Base-by-base conservation (phyloP, 1,140 invertebrate species). In the Ceratoteleas bidentatus region DNA sequence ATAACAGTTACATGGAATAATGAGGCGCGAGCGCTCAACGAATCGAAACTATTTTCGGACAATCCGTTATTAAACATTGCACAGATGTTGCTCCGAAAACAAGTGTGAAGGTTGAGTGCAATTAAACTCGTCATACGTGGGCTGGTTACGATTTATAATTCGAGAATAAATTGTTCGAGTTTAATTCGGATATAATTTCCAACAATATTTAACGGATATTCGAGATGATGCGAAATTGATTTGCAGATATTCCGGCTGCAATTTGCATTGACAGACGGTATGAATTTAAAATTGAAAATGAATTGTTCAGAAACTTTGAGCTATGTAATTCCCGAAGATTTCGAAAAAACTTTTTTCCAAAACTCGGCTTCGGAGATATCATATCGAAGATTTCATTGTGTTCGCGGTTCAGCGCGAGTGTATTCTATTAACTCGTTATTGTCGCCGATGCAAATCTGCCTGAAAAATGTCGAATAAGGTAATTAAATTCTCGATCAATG, bases 1-100 rank as follows among this genome's bases (percentile, higher is more conserved):
- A 90, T 90, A 90, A 89, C 87, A 85, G 86, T 90, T 89, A 90
- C 89, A 89, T 88, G 87, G 88, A 89, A 90, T 89, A 88, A 90
- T 87, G 86, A 85, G 84, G 33, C 85, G 82, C 81, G 82, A 85
- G 81, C 85, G 83, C 83, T 79, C 78, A 75, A 74, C 68, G 58
- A 82, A 81, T 85, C 68, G 84, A 84, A 87, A 87, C 85, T 86
- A 84, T 84, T 87, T 87, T 87, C 74, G 84, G 86, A 87, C 83
- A 76, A 84, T 72, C 80, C 81, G 84, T 87, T 88, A 88, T 88
- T 87, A 88, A 89, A 86, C 84, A 87, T 68, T 81, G 68, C 84
- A 85, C 75, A 81, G 84, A 69, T 24, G 78, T 77, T 81, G 74
- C 70, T 73, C 24, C 36, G 38, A 53, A 69, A 65, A 62, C 62